Conservation (phyloP, 2,888 invertebrate genomes). For the Pollenia angustigena region DNA sequence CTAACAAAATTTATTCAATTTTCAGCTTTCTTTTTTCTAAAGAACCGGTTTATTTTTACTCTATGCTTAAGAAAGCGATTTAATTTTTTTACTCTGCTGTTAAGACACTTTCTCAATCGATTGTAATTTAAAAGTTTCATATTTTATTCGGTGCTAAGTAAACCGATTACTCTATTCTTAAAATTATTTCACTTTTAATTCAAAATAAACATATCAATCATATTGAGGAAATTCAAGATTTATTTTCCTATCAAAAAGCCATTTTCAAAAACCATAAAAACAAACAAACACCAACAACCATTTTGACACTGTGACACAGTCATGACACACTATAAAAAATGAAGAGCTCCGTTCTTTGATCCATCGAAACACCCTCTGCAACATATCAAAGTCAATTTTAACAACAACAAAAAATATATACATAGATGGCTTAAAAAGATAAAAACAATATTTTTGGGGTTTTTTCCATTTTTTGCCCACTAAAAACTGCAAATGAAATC, state of each 20-base stretch:
- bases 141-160: no score
- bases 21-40: no score
- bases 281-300: background rate
- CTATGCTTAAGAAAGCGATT: no score
- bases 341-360: background rate
- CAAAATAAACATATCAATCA: conserved; percentile 6
- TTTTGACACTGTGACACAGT: no score
- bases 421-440: background rate
- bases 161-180: background rate
- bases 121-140: no score
- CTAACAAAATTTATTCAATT: no score
- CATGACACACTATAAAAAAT: no score
- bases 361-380: background rate
- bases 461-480: background rate
- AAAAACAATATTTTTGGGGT: background rate
- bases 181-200: background rate
- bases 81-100: no score
- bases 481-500: conserved; percentile 50
- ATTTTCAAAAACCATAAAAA: background rate
- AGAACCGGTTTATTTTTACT: no score
- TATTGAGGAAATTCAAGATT: background rate
- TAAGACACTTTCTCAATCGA: no score
- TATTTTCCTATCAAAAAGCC: background rate
- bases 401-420: background rate
- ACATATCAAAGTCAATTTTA: background rate